phyloP scores from a whole-genome alignment of 2,113 vertebrate species.

The Misgurnus anguillicaudatus region DNA sequence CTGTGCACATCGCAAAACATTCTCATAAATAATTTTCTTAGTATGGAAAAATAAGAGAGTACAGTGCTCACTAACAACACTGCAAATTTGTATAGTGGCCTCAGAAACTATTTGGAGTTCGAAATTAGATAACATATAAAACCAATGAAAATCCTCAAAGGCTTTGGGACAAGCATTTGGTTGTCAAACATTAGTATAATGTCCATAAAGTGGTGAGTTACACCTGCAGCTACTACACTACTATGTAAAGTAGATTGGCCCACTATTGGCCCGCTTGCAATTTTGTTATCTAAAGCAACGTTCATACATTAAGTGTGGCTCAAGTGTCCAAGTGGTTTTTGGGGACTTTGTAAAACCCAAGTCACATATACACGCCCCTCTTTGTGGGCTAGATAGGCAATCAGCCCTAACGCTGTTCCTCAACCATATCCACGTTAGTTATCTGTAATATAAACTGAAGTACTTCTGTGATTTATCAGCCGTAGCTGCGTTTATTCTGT shows the following conservation, averaged over 20 bases:
- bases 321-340: neutral
- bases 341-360: neutral
- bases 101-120: no score
- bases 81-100: neutral
- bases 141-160: neutral
- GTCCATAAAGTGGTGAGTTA: no score
- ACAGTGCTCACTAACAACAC: neutral
- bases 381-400: neutral
- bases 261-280: neutral
- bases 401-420: constrained; percentile 10
- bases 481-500: neutral
- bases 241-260: no score
- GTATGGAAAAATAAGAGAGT: neutral
- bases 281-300: neutral
- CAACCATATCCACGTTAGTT: constrained; percentile 27
- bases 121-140: neutral
- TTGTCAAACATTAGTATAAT: no score
- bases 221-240: no score
- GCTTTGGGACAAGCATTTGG: no score
- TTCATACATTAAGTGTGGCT: neutral
- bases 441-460: constrained; percentile 49
- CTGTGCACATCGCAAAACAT: neutral
- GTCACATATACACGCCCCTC: constrained; percentile 8
- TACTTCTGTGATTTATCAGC: constrained; percentile 40
- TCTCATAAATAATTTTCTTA: neutral